Percentiles rank a stretch among this genome's conserved stretches.
These are phyloP conservation scores for Pangasius macronema DNA, from an alignment of 2,797 vertebrate genomes.

Conservation along the genomic window DNA sequence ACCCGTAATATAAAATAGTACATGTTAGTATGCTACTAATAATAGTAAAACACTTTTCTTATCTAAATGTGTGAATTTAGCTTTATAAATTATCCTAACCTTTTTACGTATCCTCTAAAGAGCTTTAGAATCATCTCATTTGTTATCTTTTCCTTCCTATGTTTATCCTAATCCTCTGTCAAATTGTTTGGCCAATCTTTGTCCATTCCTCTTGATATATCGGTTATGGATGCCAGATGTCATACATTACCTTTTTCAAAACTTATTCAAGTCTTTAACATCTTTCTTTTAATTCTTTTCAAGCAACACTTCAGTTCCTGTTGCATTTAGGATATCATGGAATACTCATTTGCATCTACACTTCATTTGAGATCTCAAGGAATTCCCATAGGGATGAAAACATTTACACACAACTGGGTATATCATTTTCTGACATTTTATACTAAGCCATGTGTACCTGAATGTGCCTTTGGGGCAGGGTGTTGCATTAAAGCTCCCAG, in stretches of 20 bases:
- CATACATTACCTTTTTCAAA: background rate
- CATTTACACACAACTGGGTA: background rate
- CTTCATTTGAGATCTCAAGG: background rate
- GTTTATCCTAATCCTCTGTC: background rate
- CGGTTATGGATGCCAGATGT: background rate
- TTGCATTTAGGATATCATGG: background rate
- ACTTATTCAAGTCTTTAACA: background rate
- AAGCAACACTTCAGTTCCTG: background rate
- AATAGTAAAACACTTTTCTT: background rate
- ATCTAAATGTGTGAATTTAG: background rate
- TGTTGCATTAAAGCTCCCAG: constrained; percentile 65
- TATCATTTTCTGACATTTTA: background rate
- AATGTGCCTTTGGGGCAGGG: constrained; percentile 78
- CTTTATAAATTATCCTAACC: background rate
- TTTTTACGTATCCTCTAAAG: background rate
- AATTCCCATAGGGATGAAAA: background rate
- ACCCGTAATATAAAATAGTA: background rate
- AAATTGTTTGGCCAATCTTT: background rate
- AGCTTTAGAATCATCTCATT: background rate
- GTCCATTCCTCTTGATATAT: background rate
- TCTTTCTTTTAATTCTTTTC: background rate
- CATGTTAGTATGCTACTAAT: background rate
- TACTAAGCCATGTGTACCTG: constrained; percentile 63
- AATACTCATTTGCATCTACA: background rate
- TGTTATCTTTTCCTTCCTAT: background rate